These are phyloP conservation scores for Lagria hirta DNA, from an alignment of 2,888 invertebrate species.

Conservation along the genomic window DNA sequence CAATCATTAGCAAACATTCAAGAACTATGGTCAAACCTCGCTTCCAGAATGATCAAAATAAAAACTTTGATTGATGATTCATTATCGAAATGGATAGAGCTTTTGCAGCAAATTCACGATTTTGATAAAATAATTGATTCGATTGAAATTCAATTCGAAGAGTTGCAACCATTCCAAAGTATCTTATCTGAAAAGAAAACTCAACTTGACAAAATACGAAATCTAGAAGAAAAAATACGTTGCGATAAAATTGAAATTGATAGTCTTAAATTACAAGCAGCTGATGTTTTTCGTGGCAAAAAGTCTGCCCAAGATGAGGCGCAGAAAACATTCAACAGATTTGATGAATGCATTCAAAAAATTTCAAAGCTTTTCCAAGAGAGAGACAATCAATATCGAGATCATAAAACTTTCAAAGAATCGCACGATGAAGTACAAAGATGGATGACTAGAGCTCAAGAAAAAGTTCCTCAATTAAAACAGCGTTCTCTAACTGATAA, in stretches of 20 bases:
- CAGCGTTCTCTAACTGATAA: conserved; percentile 84
- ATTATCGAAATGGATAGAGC: conserved; percentile 88
- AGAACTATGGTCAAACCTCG: conserved; percentile 85
- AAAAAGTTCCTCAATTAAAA: conserved; percentile 85
- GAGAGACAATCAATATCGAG: conserved; percentile 83
- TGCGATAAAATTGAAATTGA: conserved; percentile 91
- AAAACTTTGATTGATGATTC: conserved; percentile 86
- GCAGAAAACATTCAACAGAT: conserved; percentile 80
- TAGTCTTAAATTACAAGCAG: conserved; percentile 77
- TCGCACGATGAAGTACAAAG: conserved; percentile 86
- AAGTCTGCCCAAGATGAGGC: conserved; percentile 85
- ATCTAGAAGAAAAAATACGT: conserved; percentile 82
- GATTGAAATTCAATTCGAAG: conserved; percentile 72
- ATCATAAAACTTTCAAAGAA: conserved; percentile 87
- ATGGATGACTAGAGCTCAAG: conserved; percentile 85
- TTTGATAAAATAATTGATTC: conserved; percentile 80
- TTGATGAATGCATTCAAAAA: conserved; percentile 75
- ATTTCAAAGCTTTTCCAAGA: conserved; percentile 70
- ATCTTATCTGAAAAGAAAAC: conserved; percentile 84
- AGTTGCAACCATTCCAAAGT: conserved; percentile 73
- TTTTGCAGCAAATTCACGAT: conserved; percentile 83
- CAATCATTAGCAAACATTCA: conserved; percentile 79
- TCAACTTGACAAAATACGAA: conserved; percentile 82
- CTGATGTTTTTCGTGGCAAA: conserved; percentile 82
- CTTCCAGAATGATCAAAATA: conserved; percentile 87